phyloP scores from a whole-genome alignment of 2,797 vertebrate species.

The Chelidonichthys spinosus region DNA sequence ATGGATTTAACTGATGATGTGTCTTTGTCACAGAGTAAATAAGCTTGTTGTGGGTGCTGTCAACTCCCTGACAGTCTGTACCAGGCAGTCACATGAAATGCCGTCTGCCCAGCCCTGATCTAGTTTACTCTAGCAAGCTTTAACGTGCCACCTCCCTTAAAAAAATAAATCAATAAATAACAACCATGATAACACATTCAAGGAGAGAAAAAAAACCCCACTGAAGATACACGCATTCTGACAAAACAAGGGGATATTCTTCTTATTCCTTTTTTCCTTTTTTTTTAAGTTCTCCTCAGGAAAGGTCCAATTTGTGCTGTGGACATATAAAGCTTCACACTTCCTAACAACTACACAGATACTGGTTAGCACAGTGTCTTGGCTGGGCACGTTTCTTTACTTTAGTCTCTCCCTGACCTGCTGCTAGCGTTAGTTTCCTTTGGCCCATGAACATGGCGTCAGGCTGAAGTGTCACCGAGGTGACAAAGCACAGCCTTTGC shows the following conservation, averaged over 20 bases:
- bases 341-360: constrained; percentile 72
- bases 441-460: constrained; percentile 65
- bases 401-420: constrained; percentile 60
- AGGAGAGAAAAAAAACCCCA: constrained; percentile 16
- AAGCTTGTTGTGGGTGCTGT: constrained; percentile 62
- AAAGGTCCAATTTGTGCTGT: constrained; percentile 81
- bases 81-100: constrained; percentile 55
- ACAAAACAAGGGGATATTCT: constrained; percentile 57
- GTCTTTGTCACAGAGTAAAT: constrained; percentile 75
- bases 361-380: constrained; percentile 79
- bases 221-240: constrained; percentile 59
- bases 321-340: constrained; percentile 79
- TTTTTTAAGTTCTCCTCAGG: constrained; percentile 48
- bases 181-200: constrained; percentile 48
- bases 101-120: constrained; percentile 57
- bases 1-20: constrained; percentile 73
- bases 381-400: constrained; percentile 51
- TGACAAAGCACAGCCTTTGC: constrained; percentile 63
- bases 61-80: constrained; percentile 65
- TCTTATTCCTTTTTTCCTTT: constrained; percentile 54
- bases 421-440: constrained; percentile 67
- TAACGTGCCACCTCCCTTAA: constrained; percentile 33
- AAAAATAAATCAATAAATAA: constrained; percentile 39
- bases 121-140: constrained; percentile 43
- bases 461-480: constrained; percentile 49